These are phyloP conservation scores for Theretra japonica DNA, from an alignment of 2,888 invertebrate species.

Conservation along the genomic window DNA sequence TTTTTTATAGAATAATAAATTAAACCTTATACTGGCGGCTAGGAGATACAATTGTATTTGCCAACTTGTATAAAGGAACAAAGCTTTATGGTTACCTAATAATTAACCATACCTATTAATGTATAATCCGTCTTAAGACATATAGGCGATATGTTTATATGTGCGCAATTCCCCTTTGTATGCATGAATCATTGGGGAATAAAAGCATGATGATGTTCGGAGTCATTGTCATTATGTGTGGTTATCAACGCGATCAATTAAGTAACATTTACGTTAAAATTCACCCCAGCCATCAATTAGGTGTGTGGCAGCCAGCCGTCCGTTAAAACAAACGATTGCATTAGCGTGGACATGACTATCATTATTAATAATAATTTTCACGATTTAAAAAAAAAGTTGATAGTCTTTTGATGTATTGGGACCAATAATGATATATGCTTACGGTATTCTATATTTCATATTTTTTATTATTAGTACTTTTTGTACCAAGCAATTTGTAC, in stretches of 20 bases:
- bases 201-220: conserved; percentile 55
- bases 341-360: conserved; percentile 57
- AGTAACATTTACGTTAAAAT: conserved; percentile 75
- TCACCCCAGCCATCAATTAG: conserved; percentile 75
- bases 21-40: not conserved
- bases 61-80: not conserved
- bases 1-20: not conserved
- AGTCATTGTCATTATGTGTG: conserved; percentile 67
- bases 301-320: conserved; percentile 57
- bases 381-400: no score
- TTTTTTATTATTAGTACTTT: no score
- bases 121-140: no score
- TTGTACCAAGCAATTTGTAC: no score
- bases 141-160: no score
- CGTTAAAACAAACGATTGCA: conserved; percentile 49
- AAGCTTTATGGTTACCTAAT: not conserved
- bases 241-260: conserved; percentile 79
- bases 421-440: no score
- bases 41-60: not conserved
- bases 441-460: no score
- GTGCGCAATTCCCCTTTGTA: no score
- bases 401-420: no score
- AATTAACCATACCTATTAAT: no score
- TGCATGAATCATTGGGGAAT: conserved; percentile 44
- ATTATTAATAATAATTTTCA: not conserved